Conservation (phyloP, 1,140 invertebrate genomes). For the Bursaphelenchus mucronatus region DNA sequence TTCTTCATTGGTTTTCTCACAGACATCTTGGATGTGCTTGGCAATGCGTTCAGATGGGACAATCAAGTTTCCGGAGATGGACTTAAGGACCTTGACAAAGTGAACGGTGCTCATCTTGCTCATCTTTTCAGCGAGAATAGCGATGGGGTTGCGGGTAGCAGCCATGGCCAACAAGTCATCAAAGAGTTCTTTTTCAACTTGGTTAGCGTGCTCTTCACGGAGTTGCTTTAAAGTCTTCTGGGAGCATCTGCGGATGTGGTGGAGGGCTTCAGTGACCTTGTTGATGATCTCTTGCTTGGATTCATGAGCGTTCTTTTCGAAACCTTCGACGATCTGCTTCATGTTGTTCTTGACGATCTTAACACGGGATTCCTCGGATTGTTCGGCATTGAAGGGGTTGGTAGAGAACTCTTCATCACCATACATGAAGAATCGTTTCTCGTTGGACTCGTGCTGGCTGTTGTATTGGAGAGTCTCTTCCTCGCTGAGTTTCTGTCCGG, state of each 20-base stretch:
- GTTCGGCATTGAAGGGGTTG: conserved; percentile 15
- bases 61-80: neutral
- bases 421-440: conserved; percentile 46
- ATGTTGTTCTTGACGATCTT: conserved; percentile 13
- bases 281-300: conserved; percentile 28
- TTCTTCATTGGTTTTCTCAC: conserved; percentile 26
- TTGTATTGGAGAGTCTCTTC: conserved; percentile 44
- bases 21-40: neutral
- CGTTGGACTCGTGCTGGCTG: conserved; percentile 33
- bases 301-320: conserved; percentile 25
- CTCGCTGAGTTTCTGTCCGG: neutral
- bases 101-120: conserved; percentile 9
- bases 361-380: conserved; percentile 5
- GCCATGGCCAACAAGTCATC: conserved; percentile 43
- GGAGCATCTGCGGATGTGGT: conserved; percentile 44
- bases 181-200: conserved; percentile 33
- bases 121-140: conserved; percentile 41
- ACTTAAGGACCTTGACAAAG: neutral
- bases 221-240: conserved; percentile 42
- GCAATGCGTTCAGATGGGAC: neutral
- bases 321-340: conserved; percentile 20
- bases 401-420: conserved; percentile 33
- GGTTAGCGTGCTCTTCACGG: conserved; percentile 18
- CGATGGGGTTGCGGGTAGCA: conserved; percentile 46
- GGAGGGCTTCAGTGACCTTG: conserved; percentile 25